Evolutionary conservation across 2,888 invertebrate genomes (phyloP), one percentile per base, ranked within the genome.

Genomic region (Archips xylosteana): DNA sequence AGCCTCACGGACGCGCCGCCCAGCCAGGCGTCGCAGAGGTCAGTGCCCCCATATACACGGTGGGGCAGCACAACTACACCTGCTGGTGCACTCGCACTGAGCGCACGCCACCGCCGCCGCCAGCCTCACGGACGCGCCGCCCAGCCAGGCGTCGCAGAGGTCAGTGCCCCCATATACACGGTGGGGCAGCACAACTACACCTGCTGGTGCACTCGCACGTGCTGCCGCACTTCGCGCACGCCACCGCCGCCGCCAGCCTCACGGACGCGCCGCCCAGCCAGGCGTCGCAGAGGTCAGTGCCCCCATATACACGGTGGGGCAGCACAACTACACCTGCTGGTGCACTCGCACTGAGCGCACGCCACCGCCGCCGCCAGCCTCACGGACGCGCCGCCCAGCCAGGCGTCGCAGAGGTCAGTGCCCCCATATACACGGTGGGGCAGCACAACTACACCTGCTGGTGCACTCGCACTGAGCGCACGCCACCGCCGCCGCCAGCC

Each of bases 311-410:
- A 23, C 23, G 23, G 23, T 23, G 23, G 23, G 0, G 23, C 23
- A 23, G 23, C 23, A 23, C 23, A 23, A 23, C 23, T 23, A 23
- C 97, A 97, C 86, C 95, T 96, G 76, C 96, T 97, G 90, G 95
- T 97, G 77, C 96, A 97, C 88, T 96, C 97, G 13, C 96, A 96
- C 79, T 92, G 92, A 89, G 89, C 89, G 76, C 91, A 92, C 85
- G 90, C 92, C 72, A 85, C 88, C 62, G 89, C 82, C 76, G 90
- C 89, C 78, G 86, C 91, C 83, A 88, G 89, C 83, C 82, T 87
- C 80, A 88, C 89, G 2, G 90, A 93, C 78, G 87, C 91, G 32
- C 89, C 92, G 76, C 60, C 45, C 36, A 36, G 36, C 36, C 36
- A 2, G 36, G 4, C 36, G n/a, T n/a, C n/a, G n/a, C 36, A 36